phyloP scores from a whole-genome alignment of 2,888 invertebrate species.

The Ellobium chinense region DNA sequence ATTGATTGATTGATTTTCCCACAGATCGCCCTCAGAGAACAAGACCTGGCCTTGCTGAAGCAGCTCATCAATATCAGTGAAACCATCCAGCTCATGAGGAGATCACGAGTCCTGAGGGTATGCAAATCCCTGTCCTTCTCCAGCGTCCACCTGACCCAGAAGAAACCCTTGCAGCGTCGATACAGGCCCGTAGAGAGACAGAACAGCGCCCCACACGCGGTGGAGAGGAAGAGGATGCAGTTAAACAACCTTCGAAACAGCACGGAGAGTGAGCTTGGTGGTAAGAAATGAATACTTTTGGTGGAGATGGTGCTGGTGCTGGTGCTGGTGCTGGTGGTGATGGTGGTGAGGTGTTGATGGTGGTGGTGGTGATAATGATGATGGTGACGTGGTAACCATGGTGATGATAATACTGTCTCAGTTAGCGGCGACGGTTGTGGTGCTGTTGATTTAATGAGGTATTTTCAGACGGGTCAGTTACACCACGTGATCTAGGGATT shows the following conservation, averaged over 20 bases:
- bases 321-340: background rate
- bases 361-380: background rate
- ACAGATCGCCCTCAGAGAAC: conserved; percentile 46
- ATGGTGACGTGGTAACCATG: background rate
- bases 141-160: background rate
- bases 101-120: conserved; percentile 21
- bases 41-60: conserved; percentile 43
- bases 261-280: conserved; percentile 4
- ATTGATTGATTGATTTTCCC: too few relatives aligned
- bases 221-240: background rate
- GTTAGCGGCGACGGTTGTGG: background rate
- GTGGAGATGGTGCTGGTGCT: background rate
- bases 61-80: conserved; percentile 48
- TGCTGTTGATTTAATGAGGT: background rate
- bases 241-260: background rate
- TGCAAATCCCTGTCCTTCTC: conserved; percentile 25
- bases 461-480: too few relatives aligned
- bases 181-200: conserved; percentile 15
- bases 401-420: background rate
- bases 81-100: conserved; percentile 38
- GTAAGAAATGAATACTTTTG: background rate
- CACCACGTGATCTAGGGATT: too few relatives aligned
- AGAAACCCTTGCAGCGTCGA: background rate
- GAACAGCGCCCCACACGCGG: conserved; percentile 26
- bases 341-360: background rate